Evolutionary conservation across 2,797 vertebrate genomes (phyloP).

Genomic region (Hemibagrus guttatus): DNA sequence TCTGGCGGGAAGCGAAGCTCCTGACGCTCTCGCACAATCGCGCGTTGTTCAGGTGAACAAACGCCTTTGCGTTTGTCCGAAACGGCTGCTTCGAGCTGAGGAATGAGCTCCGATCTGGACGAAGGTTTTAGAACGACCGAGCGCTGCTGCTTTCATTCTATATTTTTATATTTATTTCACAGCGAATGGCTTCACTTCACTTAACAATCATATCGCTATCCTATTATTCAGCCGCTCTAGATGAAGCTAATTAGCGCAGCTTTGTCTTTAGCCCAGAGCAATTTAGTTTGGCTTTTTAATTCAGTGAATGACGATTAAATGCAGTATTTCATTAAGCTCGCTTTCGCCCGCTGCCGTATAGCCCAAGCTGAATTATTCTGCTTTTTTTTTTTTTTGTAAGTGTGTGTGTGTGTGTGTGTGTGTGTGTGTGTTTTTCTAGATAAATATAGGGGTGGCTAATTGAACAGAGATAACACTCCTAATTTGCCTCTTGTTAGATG

Average conservation of each 20-base stretch:
- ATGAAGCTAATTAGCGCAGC: constrained; percentile 57
- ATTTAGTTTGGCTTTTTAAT: constrained; percentile 58
- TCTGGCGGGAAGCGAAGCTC: background rate
- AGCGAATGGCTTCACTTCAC: background rate
- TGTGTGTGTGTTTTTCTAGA: constrained; percentile 52
- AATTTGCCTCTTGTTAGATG: constrained; percentile 76
- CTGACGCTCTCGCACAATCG: background rate
- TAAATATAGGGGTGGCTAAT: constrained; percentile 73
- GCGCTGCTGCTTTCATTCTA: background rate
- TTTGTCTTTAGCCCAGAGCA: constrained; percentile 59
- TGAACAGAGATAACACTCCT: constrained; percentile 72
- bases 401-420: background rate
- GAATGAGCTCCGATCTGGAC: background rate
- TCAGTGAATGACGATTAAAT: constrained; percentile 62
- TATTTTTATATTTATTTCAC: background rate
- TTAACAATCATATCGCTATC: constrained; percentile 45
- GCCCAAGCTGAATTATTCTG: constrained; percentile 66
- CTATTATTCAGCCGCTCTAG: constrained; percentile 46
- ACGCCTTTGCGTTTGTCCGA: background rate
- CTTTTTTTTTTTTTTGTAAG: background rate
- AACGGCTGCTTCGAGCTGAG: background rate
- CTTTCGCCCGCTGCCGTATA: constrained; percentile 57
- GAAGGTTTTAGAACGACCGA: background rate
- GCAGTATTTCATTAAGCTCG: constrained; percentile 64
- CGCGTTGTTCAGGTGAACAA: constrained; percentile 24